Base-by-base conservation (phyloP, 2,113 vertebrate genomes). In the Prunella himalayana region DNA sequence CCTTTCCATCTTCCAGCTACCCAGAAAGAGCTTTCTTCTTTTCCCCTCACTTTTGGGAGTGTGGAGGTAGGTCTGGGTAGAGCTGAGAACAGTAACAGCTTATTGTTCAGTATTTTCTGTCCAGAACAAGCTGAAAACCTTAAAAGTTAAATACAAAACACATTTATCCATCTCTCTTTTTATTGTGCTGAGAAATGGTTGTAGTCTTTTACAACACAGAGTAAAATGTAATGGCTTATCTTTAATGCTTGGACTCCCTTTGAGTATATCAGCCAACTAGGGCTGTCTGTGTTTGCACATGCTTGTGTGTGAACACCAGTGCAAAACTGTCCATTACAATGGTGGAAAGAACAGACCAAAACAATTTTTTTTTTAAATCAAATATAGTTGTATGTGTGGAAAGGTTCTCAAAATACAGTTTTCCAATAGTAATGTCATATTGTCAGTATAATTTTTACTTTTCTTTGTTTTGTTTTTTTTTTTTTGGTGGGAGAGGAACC, bases 401-500 rank as follows among this genome's bases (percentile, higher is more conserved):
- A 77, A 88, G 18, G 7, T 50, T 88, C 45, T 86, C 33, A 72
- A 91, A 88, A 86, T 37, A 73, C 0, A 8, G 11, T 81, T 92
- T 92, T 82, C 15, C 7, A 39, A 53, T 10, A 71, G 3, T 16
- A 66, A 61, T 15, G 1, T 33, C n/a, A 28, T 85, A 68, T 69
- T 90, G 79, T 18, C 45, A 8, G 0, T 9, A 76, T 3, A 54
- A 68, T 81, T 84, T 64, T 51, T 8, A 30, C 19, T 23, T 42
- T 12, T 37, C n/a, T n/a, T n/a, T n/a, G 14, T 33, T 56, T 56
- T 33, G 64, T 35, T 28, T 21, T 27, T 17, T 35, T 23, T 13
- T 27, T 24, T 24, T 31, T 2, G 4, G 13, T 2, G 7, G 4
- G 2, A 0, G 3, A 2, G 5, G 1, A 4, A 21, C 12, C 14